These are phyloP conservation scores for Drosophila niveifrons DNA, from an alignment of 2,888 invertebrate genomes.

Conservation along the genomic window DNA sequence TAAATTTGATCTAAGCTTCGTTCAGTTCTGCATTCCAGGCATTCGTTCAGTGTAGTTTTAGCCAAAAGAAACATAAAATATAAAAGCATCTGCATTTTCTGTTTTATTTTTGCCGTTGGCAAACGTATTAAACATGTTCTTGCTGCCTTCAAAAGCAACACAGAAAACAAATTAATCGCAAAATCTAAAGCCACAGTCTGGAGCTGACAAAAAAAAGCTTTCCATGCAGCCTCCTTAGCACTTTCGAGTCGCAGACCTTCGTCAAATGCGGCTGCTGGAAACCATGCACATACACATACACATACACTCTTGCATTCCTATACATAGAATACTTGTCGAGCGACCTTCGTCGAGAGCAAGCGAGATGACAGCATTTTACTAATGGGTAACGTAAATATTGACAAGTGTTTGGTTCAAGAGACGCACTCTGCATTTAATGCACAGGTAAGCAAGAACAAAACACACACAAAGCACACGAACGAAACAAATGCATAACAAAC, in stretches of 20 bases:
- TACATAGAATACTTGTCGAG: background rate
- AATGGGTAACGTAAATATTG: slow-evolving; percentile 67
- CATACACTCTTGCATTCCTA: background rate
- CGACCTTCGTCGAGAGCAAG: slow-evolving; percentile 60
- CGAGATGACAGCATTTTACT: slow-evolving; percentile 14
- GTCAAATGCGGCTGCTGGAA: slow-evolving; percentile 42
- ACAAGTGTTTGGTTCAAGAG: slow-evolving; percentile 43
- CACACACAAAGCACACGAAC: background rate
- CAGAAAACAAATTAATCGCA: slow-evolving; percentile 8
- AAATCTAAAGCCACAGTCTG: slow-evolving; percentile 5
- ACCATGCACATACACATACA: slow-evolving; percentile 10
- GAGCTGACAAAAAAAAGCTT: slow-evolving; percentile 18
- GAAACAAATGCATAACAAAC: slow-evolving; percentile 16
- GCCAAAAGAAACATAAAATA: slow-evolving; percentile 1
- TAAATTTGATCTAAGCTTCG: background rate
- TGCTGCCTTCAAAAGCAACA: slow-evolving; percentile 4
- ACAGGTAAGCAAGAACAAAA: slow-evolving; percentile 46
- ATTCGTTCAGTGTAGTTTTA: slow-evolving; percentile 32
- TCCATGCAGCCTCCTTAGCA: slow-evolving; percentile 27
- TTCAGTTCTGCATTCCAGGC: background rate
- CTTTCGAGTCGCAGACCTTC: slow-evolving; percentile 42
- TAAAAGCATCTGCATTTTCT: slow-evolving; percentile 14
- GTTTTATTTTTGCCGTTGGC: slow-evolving; percentile 4
- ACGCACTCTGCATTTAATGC: slow-evolving; percentile 37
- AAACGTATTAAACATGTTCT: slow-evolving; percentile 32